Evolutionary conservation across 2,797 vertebrate species (phyloP).

Genomic region (Morus bassanus): DNA sequence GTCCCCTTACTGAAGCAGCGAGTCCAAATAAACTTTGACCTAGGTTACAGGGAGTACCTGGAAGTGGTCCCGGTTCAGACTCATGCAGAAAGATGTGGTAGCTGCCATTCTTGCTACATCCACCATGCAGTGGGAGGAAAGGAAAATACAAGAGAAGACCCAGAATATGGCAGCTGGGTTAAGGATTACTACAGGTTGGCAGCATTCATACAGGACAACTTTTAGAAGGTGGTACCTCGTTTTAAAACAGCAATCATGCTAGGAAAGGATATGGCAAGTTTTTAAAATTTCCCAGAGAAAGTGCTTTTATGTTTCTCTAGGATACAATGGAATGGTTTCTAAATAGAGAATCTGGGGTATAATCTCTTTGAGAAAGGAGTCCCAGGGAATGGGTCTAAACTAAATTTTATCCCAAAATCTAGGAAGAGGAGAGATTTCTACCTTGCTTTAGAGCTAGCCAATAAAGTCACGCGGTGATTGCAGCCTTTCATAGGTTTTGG

Average conservation of each 20-base stretch:
- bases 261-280: neutral
- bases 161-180: neutral
- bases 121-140: neutral
- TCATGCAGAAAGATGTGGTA: neutral
- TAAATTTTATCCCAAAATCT: neutral
- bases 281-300: neutral
- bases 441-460: neutral
- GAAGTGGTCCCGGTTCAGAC: neutral
- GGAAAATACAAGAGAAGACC: neutral
- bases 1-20: neutral
- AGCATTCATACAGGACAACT: neutral
- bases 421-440: neutral
- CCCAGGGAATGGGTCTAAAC: neutral
- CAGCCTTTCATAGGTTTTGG: neutral
- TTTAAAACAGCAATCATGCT: neutral
- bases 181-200: neutral
- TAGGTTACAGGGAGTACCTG: neutral
- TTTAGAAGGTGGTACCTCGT: neutral
- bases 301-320: neutral
- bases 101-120: neutral
- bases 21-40: neutral
- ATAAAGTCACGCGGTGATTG: neutral
- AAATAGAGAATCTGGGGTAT: neutral
- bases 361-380: neutral
- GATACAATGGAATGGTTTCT: neutral